Evolutionary conservation across 1,140 invertebrate species (phyloP).

Genomic region (Spodoptera frugiperda): DNA sequence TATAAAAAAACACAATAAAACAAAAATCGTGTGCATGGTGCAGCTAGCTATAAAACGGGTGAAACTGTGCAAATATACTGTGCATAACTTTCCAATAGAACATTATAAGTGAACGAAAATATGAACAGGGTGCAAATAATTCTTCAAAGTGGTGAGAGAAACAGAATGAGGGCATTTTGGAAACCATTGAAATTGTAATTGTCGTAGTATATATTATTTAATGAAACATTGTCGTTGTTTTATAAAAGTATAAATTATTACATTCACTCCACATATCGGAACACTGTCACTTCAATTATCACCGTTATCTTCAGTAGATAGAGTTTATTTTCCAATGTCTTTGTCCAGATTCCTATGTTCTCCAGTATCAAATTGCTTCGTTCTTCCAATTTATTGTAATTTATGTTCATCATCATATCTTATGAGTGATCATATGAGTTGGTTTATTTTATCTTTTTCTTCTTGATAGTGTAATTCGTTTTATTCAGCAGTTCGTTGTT

Average conservation of each 20-base stretch:
- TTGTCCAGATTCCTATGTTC: no score
- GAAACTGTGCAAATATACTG: neutral
- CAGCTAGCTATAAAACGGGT: slow-evolving; percentile 14
- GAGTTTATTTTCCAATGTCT: neutral
- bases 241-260: slow-evolving; percentile 27
- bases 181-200: slow-evolving; percentile 11
- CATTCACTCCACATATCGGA: slow-evolving; percentile 4
- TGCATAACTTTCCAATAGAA: neutral
- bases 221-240: neutral
- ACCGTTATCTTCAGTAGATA: neutral
- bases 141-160: neutral
- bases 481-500: no score
- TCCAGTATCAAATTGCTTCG: neutral
- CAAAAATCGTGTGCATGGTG: neutral
- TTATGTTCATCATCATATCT: neutral
- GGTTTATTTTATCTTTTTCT: no score
- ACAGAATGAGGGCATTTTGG: neutral
- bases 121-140: neutral
- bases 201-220: slow-evolving; percentile 2
- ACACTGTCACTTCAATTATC: neutral
- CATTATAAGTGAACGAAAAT: neutral
- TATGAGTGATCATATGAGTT: no score
- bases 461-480: no score
- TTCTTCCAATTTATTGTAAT: neutral
- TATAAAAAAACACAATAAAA: neutral